These are phyloP conservation scores for Aleiodes sp. DNA, from an alignment of 1,140 invertebrate genomes.

Conservation along the genomic window DNA sequence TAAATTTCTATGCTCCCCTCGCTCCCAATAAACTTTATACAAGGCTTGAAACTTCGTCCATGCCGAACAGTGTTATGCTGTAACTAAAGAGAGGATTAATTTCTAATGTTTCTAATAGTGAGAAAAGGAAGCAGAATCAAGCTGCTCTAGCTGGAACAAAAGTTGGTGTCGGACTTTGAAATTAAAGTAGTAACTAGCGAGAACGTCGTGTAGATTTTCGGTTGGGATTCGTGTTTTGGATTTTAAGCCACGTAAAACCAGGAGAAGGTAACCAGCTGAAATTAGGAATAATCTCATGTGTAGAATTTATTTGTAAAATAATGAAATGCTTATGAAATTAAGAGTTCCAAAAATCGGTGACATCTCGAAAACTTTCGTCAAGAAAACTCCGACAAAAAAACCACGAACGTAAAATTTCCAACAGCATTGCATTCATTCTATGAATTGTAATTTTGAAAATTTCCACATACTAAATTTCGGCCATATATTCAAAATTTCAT, in stretches of 20 bases:
- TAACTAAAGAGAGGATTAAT: conserved; percentile 33
- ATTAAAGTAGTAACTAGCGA: conserved; percentile 21
- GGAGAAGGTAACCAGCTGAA: too few relatives aligned
- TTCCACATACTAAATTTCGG: too few relatives aligned
- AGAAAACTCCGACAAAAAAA: too few relatives aligned
- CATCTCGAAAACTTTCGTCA: too few relatives aligned
- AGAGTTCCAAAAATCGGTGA: too few relatives aligned
- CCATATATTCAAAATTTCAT: too few relatives aligned
- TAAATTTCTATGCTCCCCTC: conserved; percentile 36
- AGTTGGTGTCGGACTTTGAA: conserved; percentile 24
- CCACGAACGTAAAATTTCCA: too few relatives aligned
- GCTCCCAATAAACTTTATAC: neutral
- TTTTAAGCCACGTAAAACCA: neutral
- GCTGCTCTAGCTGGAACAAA: conserved; percentile 9
- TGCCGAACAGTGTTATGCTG: neutral
- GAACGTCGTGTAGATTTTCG: conserved; percentile 25
- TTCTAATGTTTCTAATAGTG: conserved; percentile 36
- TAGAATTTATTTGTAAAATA: too few relatives aligned
- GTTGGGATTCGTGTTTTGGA: neutral
- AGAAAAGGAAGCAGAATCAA: neutral
- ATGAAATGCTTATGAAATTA: too few relatives aligned
- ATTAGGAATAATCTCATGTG: neutral
- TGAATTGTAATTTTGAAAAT: too few relatives aligned
- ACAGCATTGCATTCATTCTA: too few relatives aligned
- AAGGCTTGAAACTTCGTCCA: neutral